These are phyloP conservation scores for Muscidifurax raptorellus DNA, from an alignment of 1,140 invertebrate species.

Conservation along the genomic window DNA sequence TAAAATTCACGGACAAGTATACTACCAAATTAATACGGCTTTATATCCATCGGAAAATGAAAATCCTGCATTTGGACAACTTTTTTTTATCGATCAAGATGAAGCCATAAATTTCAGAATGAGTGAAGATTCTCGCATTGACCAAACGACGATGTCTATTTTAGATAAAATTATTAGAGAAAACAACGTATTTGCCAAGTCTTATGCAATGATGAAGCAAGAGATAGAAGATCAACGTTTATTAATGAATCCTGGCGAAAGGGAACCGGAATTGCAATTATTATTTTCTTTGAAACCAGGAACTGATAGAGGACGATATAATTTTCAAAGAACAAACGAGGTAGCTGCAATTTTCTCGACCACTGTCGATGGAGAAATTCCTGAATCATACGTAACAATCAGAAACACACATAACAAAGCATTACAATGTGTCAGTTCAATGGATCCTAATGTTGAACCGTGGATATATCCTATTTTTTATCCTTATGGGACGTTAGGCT, in stretches of 20 bases:
- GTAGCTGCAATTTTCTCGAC: constrained; percentile 54
- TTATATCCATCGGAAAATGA: background rate
- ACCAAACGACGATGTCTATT: constrained; percentile 18
- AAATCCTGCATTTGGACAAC: background rate
- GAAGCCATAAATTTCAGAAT: constrained; percentile 34
- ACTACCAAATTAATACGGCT: constrained; percentile 41
- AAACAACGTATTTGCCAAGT: constrained; percentile 35
- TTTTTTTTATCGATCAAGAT: background rate
- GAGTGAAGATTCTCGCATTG: constrained; percentile 2
- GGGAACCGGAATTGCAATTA: background rate
- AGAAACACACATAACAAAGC: no score
- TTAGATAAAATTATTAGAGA: constrained; percentile 38
- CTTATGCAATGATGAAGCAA: background rate
- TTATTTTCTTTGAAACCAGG: constrained; percentile 19
- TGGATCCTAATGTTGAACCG: no score
- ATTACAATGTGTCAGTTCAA: no score
- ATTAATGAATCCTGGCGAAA: background rate
- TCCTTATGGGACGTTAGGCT: background rate
- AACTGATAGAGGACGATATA: background rate
- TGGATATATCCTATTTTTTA: no score
- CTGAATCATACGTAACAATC: constrained; percentile 7
- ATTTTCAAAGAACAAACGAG: constrained; percentile 41
- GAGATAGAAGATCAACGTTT: background rate
- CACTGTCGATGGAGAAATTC: constrained; percentile 54
- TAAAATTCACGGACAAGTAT: no score